Evolutionary conservation across 2,888 invertebrate species (phyloP), one percentile per base, ranked within the genome.

Genomic region (Eupeodes latifasciatus): DNA sequence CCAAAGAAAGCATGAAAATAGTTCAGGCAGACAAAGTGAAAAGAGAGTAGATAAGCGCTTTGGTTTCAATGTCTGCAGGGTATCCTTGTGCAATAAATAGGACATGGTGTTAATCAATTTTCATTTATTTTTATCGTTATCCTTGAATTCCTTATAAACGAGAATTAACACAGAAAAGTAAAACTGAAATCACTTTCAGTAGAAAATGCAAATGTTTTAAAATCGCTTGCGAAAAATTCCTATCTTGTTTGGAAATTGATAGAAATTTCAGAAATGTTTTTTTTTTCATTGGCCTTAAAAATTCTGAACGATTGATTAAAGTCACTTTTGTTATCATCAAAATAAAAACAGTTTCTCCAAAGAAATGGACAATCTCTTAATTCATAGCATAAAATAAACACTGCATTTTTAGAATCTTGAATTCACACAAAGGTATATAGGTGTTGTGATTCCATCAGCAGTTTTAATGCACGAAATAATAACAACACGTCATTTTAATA

Each of bases 1-100:
- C 6, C 16, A 36, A 16, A 27, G 36, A 16, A 62, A 62, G 36
- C 16, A 62, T n/a, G 61, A 62, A 62, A 62, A 62, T 62, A 40
- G 61, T 40, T 16, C 10, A 40, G 16, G 27, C 27, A 12, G 11
- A 62, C 2, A 44, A 2, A 62, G n/a, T 4, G 10, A n/a, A 9
- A 36, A 7, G 16, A 10, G 7, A n/a, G 1, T 4, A 40, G 16
- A 44, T 40, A 44, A 5, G n/a, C 11, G 16, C 11, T 40, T 10
- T 5, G 10, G n/a, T 36, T 40, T 61, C n/a, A 14, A 61, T 62
- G 61, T 16, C 40, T 62, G 11, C 6, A 16, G 40, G 40, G 16
- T 44, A 40, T 62, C 40, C 16, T 5, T 44, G 11, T 44, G 16
- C 62, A 44, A 16, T 62, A 11, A 27, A 62, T 16, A 11, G 40